Conservation (phyloP, 2,113 vertebrate genomes). For the Aythya baeri region DNA sequence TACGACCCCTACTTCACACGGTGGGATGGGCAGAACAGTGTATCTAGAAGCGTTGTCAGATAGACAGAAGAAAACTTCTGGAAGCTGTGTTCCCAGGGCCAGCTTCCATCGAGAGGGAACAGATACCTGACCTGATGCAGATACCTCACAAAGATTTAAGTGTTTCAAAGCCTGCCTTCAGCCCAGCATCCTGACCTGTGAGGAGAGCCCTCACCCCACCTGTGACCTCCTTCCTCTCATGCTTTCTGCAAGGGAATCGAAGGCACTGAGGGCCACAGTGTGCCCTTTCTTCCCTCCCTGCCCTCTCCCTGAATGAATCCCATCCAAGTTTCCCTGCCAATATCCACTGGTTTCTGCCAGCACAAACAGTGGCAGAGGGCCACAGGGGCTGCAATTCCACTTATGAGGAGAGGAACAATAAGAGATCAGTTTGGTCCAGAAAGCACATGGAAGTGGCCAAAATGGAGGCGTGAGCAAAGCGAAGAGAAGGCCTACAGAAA, state of each 20-base stretch:
- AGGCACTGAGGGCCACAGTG: neutral
- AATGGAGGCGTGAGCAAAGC: neutral
- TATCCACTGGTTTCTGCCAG: conserved; percentile 54
- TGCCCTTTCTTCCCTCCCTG: conserved; percentile 53
- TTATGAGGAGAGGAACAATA: conserved; percentile 26
- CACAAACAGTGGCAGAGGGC: conserved; percentile 56
- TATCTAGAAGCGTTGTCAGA: neutral
- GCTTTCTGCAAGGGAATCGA: neutral
- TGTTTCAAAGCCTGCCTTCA: neutral
- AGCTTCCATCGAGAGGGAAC: neutral
- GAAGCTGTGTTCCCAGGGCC: neutral
- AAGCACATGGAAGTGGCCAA: neutral
- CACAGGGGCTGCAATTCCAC: conserved; percentile 45
- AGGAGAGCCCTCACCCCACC: neutral
- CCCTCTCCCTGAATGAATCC: conserved; percentile 19
- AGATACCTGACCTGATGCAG: neutral
- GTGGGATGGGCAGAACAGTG: neutral
- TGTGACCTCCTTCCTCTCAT: neutral
- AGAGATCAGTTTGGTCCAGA: conserved; percentile 31
- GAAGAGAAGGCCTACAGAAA: neutral
- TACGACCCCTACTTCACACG: neutral
- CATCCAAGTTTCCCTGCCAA: conserved; percentile 53
- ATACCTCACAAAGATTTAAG: neutral
- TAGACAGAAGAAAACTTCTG: neutral
- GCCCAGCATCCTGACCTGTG: neutral